Evolutionary conservation across 2,888 invertebrate species (phyloP).

Genomic region (Horisme vitalbata): DNA sequence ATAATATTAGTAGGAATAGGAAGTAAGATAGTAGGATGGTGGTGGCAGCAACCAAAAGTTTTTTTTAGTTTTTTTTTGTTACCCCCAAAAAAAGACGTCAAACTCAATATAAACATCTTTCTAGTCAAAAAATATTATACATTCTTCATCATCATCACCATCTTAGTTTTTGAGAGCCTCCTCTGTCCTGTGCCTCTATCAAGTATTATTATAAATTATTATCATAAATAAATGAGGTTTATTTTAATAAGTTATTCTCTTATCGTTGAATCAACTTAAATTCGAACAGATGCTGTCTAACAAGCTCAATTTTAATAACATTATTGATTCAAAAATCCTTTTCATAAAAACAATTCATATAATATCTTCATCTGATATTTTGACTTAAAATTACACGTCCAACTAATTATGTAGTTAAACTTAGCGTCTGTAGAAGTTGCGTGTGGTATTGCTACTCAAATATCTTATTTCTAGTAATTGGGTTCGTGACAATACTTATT

Average conservation of each 20-base stretch:
- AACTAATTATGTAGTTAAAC: constrained; percentile 43
- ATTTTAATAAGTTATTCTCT: neutral
- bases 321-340: constrained; percentile 66
- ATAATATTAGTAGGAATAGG: no score
- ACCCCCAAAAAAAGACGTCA: no score
- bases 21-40: no score
- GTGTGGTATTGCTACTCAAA: constrained; percentile 51
- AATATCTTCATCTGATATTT: constrained; percentile 63
- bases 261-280: neutral
- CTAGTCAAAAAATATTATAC: no score
- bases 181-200: no score
- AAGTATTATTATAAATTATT: no score
- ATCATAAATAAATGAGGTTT: no score
- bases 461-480: constrained; percentile 49
- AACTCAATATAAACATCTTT: no score
- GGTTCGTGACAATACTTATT: constrained; percentile 63
- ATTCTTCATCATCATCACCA: no score
- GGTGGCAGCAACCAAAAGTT: no score
- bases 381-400: constrained; percentile 63
- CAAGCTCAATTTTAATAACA: constrained; percentile 68
- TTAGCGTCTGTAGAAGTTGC: constrained; percentile 47
- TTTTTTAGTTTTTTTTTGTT: no score
- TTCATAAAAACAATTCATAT: constrained; percentile 66
- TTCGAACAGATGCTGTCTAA: constrained; percentile 61
- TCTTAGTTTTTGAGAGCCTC: no score